Evolutionary conservation across 2,888 invertebrate genomes (phyloP), one percentile per base, ranked within the genome.

Genomic region (Brassicogethes aeneus): DNA sequence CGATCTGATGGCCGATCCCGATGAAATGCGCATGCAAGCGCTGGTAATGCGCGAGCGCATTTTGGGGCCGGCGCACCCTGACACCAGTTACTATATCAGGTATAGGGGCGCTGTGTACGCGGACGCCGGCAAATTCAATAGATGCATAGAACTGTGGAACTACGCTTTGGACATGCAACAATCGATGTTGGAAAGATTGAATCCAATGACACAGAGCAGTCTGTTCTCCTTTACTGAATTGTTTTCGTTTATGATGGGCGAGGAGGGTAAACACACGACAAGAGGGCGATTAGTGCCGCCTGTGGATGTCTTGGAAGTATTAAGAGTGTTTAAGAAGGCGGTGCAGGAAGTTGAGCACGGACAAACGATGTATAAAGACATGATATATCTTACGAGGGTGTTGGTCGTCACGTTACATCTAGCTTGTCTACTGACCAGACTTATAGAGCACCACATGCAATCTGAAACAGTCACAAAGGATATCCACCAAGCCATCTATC

Each of bases 151-250:
- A 58, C 75, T 96, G 48, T 96, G 96, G 96, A 90, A 91, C 69
- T 94, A 96, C 71, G 95, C 95, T 16, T 74, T 96, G 29, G 92
- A 93, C 64, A 93, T 94, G 89, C 95, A 95, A 68, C 91, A 93
- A 64, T 80, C 82, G 47, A 90, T 92, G 71, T 74, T 95, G 51
- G 91, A 93, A 54, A 89, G 95, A 14, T 77, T 96, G 37, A 91
- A 90, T 64, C 89, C 91, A 16, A 88, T 94, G 82, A 95, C 95
- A 8, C 93, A 94, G 66, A 91, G 91, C 63, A 90, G 90, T 48
- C 76, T 96, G 46, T 82, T 92, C 62, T 91, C 92, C 54, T 96
- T 96, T 69, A 90, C 93, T 2, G 96, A 97, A 69, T 77, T 96
- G 17, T 92, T 91, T 68, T 85, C 85, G 43, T 94, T 92, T 68